A percentile compares a stretch with the other conserved stretches of the same genome.
These are phyloP conservation scores for Poeciliopsis retropinna DNA, from an alignment of 2,113 vertebrate genomes.

Conservation along the genomic window DNA sequence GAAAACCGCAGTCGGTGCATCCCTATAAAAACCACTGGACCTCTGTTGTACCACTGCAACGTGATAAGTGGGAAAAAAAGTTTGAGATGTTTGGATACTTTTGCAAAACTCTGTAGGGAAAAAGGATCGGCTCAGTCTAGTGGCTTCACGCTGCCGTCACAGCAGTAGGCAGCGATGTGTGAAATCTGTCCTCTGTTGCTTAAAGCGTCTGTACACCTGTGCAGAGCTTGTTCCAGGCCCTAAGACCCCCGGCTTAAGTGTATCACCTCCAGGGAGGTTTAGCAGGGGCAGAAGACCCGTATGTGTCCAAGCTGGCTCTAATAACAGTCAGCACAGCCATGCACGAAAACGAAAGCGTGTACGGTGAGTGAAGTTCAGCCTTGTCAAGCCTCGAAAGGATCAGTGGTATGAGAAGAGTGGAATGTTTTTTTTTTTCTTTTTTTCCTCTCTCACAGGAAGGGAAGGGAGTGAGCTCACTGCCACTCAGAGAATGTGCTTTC, in stretches of 20 bases:
- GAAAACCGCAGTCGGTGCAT: too few species aligned
- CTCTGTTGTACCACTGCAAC: too few species aligned
- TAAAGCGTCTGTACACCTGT: neutral
- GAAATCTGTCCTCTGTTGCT: neutral
- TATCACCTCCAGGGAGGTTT: constrained; percentile 24
- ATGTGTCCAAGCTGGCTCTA: constrained; percentile 53
- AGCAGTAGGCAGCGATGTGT: neutral
- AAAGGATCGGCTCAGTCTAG: neutral
- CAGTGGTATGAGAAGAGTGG: constrained; percentile 43
- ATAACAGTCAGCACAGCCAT: constrained; percentile 67
- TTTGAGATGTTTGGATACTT: neutral
- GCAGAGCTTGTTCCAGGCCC: neutral
- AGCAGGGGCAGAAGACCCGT: constrained; percentile 23
- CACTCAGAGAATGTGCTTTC: constrained; percentile 45
- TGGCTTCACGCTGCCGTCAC: neutral
- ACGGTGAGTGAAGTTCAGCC: constrained; percentile 53
- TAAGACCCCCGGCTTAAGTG: constrained; percentile 19
- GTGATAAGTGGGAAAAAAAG: neutral
- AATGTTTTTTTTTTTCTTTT: constrained; percentile 60
- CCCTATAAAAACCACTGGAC: neutral
- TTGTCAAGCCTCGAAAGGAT: constrained; percentile 42
- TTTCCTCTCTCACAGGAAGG: constrained; percentile 38
- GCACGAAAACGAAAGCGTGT: constrained; percentile 64
- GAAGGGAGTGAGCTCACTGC: constrained; percentile 42
- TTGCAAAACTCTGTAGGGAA: neutral